Base-by-base conservation (phyloP, 2,888 invertebrate species). In the Empis stercorea region DNA sequence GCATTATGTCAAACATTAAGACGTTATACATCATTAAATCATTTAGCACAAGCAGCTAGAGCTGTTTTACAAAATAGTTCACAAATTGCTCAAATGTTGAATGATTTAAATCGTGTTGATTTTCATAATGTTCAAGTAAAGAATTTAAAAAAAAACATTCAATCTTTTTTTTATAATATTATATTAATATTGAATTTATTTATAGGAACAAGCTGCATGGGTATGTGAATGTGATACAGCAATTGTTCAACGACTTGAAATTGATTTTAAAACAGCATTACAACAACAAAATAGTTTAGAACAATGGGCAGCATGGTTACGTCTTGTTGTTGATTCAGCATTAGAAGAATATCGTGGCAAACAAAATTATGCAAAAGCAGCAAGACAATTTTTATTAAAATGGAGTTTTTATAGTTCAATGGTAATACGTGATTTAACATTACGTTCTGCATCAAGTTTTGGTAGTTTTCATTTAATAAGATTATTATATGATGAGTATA, bases 401-500 rank as follows among this genome's bases (percentile, higher is more conserved):
- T 99, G 97, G 97, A 95, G 93, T 56, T 97, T 96, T 74, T 97
- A 96, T 66, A 91, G 94, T 67, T 96, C 96, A 48, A 92, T 96
- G 82, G 93, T 99, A 49, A 97, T 99, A 58, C 78, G 97, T 43
- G 97, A 99, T 71, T 78, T 99, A 54, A 99, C 97, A 40, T 75
- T 97, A 53, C 74, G 92, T 57, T 95, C 95, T 51, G 97, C 99
- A 36, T 91, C 95, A 17, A 95, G 95, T 70, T 99, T 99, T 73
- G 99, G 99, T 45, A 95, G 95, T 54, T 99, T 99, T 75, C 99
- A 99, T 73, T 78, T 99, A 57, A 91, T 99, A 61, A 84, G 97
- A 41, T 77, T 99, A 61, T 78, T 99, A 49, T 99, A 95, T 70
- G 97, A 99, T 71, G 99, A 99, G 72, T 99, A 96, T 71, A 96